Conservation (phyloP, 2,888 invertebrate genomes). For the Sceliomorpha sp. region DNA sequence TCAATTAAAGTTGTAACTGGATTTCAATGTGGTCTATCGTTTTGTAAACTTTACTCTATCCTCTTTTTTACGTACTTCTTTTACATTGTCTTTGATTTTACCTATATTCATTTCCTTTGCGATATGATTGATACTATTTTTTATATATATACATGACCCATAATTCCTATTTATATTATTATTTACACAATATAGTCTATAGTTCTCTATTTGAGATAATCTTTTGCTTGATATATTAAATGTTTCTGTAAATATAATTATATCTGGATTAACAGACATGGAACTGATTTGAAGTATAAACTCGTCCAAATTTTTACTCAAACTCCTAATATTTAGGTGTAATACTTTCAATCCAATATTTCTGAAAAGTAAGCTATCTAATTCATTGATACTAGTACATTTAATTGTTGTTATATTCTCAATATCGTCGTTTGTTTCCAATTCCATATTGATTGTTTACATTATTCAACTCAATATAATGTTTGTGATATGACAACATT, state of each 20-base stretch:
- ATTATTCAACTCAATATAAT: not conserved
- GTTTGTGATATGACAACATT: slow-evolving; percentile 1
- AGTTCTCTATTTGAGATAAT: not conserved
- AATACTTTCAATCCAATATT: not conserved
- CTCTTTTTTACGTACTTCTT: not conserved
- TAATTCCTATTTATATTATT: slow-evolving; percentile 19
- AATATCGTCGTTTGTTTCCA: not conserved
- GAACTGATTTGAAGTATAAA: not conserved
- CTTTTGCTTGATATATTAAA: not conserved
- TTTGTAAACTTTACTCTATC: slow-evolving; percentile 2
- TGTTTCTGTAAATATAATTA: slow-evolving; percentile 26
- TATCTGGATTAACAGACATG: slow-evolving; percentile 4
- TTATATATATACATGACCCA: slow-evolving; percentile 9
- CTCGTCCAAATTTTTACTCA: slow-evolving; percentile 14
- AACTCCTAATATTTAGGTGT: slow-evolving; percentile 15
- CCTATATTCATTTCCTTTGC: not conserved
- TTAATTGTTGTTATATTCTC: not conserved
- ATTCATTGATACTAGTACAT: not conserved
- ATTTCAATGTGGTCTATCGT: too few relatives aligned
- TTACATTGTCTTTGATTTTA: not conserved
- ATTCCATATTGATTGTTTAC: not conserved
- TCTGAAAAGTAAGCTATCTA: not conserved
- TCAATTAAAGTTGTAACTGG: not conserved
- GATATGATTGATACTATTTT: not conserved
- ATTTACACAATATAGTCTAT: not conserved